phyloP scores from a whole-genome alignment of 2,888 invertebrate genomes.

The Timema podura region DNA sequence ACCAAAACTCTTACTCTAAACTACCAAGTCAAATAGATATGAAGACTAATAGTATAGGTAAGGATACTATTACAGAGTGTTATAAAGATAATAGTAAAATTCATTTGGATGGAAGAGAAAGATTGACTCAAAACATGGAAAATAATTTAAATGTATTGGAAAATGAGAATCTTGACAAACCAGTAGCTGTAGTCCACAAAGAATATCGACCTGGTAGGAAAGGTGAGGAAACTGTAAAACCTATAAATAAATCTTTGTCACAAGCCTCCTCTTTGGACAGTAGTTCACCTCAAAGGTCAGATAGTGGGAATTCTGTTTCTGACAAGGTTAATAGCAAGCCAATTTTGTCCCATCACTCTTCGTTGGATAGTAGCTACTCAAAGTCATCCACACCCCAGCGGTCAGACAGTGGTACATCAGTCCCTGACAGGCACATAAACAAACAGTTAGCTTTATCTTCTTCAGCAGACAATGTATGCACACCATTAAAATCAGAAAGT shows the following conservation, averaged over 20 bases:
- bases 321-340: not conserved
- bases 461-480: slow-evolving; percentile 17
- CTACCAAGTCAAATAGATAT: too few relatives aligned
- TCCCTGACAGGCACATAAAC: slow-evolving; percentile 1
- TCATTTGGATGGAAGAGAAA: not conserved
- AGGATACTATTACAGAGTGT: slow-evolving; percentile 12
- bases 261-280: too few relatives aligned
- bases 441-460: slow-evolving; percentile 22
- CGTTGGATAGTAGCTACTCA: slow-evolving; percentile 19
- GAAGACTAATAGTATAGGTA: too few relatives aligned
- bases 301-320: slow-evolving; percentile 1
- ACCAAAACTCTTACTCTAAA: slow-evolving; percentile 8
- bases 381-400: slow-evolving; percentile 26
- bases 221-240: slow-evolving; percentile 18
- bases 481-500: slow-evolving; percentile 28
- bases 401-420: slow-evolving; percentile 27
- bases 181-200: slow-evolving; percentile 22
- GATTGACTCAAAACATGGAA: not conserved
- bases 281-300: too few relatives aligned
- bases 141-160: not conserved
- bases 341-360: too few relatives aligned
- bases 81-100: not conserved
- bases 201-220: slow-evolving; percentile 26
- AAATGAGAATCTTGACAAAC: slow-evolving; percentile 5
- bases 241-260: slow-evolving; percentile 1